phyloP scores from a whole-genome alignment of 2,113 vertebrate species.

The Tyrannus savana region DNA sequence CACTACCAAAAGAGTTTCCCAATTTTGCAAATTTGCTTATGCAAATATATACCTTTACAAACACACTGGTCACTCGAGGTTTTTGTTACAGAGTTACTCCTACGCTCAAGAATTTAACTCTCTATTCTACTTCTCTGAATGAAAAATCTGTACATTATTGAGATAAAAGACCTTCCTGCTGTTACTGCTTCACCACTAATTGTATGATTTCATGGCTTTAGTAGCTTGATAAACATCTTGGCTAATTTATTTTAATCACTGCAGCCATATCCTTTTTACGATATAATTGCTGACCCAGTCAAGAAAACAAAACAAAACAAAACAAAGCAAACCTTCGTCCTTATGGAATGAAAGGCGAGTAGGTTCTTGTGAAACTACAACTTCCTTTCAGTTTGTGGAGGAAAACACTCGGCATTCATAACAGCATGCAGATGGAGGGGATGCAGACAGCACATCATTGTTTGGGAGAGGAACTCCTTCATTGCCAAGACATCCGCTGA shows the following conservation, averaged over 20 bases:
- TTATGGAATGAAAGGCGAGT: not conserved
- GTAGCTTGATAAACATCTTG: not conserved
- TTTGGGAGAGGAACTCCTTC: not conserved
- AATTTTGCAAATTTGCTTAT: not conserved
- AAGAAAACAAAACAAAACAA: not conserved
- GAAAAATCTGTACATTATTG: not conserved
- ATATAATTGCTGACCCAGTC: not conserved
- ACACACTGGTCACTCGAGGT: accelerated
- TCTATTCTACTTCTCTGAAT: not conserved
- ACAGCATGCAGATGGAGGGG: not conserved
- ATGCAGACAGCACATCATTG: not conserved
- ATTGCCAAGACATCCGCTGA: not conserved
- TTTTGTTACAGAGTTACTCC: not conserved
- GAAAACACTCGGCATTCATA: not conserved
- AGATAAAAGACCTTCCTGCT: not conserved
- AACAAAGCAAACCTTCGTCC: not conserved
- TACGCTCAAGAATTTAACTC: not conserved
- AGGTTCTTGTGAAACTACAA: not conserved
- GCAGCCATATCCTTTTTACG: not conserved
- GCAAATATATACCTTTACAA: not conserved
- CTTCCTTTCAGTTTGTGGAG: not conserved
- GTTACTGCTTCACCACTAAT: not conserved
- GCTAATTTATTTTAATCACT: not conserved
- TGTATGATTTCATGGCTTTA: not conserved
- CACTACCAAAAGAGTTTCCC: not conserved